Evolutionary conservation across 2,113 vertebrate genomes (phyloP), one percentile per base, ranked within the genome.

Genomic region (Megaleporinus macrocephalus): DNA sequence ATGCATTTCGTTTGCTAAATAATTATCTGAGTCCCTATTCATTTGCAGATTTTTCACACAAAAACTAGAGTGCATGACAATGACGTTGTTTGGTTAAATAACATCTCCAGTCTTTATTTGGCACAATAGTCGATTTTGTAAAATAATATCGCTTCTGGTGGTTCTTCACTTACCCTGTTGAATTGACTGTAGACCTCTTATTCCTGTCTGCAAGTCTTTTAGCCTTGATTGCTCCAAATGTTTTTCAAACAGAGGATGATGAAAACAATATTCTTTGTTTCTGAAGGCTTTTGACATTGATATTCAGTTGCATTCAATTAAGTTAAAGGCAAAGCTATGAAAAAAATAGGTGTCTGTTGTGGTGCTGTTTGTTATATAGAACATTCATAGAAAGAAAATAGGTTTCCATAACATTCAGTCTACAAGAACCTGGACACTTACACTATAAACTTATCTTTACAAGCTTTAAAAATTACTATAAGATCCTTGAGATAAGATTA

Each of bases 41-140:
- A 94, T 92, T 59, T 70, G 57, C 82, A 85, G 80, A 92, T 92
- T 92, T 62, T 92, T 90, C 89, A 92, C 91, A 92, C 83, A 89
- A 87, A 61, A 89, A 89, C 83, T 82, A 59, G 88, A 84, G n/a
- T 83, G 78, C 77, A 73, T 87, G 88, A 91, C 85, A 89, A 86
- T 86, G 86, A 86, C 61, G 71, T 74, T 76, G 82, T 86, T 86
- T 12, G 15, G 47, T 82, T 88, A 59, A 91, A 89, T 83, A 90
- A 88, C 86, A 85, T 90, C 73, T 85, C 15, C 47, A 85, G 84
- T 89, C 82, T 89, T 85, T 87, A 88, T 87, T 84, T 84, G 78
- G 86, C 81, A 92, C 88, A 90, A 89, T 91, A 36, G 89, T 91
- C 87, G 80, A 85, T 86, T 87, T 88, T 89, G 86, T 90, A 59